Base-by-base conservation (phyloP, 2,113 vertebrate genomes). In the Micronycteris hirsuta region DNA sequence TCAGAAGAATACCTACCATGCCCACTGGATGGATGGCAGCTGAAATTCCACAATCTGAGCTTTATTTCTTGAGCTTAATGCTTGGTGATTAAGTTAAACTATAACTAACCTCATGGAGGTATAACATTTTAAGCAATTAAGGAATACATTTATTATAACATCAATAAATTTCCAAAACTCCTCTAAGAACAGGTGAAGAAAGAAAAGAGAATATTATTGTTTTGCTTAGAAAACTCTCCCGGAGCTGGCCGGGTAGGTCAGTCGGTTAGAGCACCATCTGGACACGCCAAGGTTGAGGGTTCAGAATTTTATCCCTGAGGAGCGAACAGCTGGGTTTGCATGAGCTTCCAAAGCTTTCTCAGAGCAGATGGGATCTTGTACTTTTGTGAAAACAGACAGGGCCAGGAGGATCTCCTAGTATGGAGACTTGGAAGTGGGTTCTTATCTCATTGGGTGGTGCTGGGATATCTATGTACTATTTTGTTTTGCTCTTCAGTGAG, bases 71-170 rank as follows among this genome's bases (percentile, higher is more conserved):
- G 41, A 92, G 28, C 54, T 96, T 89, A 84, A 58, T 43, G 15
- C 22, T 80, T 89, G 16, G 31, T 86, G 28, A 65, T 31, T 90
- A 89, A 92, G 56, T 68, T 97, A 92, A 93, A 81, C 24, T 89
- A 17, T 63, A 73, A 87, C 41, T 70, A 70, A 49, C 28, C 74
- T 26, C 28, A 76, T 1, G 56, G 26, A 95, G 28, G 33, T 20
- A 77, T 47, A 96, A 43, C 12, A 80, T 77, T 95, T 91, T 96
- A 80, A 92, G 70, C 28, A 96, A 93, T 76, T 89, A 81, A 89
- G 28, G 92, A 89, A 77, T 43, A 88, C 14, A 93, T 49, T 96
- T 61, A 85, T 54, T 68, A 91, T 38, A 61, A 45, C 63, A 78
- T 43, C 93, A 89, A 71, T 45, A n/a, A 67, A 15, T 47, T 74